phyloP scores from a whole-genome alignment of 1,140 invertebrate genomes.

The Phocides pigmalion region DNA sequence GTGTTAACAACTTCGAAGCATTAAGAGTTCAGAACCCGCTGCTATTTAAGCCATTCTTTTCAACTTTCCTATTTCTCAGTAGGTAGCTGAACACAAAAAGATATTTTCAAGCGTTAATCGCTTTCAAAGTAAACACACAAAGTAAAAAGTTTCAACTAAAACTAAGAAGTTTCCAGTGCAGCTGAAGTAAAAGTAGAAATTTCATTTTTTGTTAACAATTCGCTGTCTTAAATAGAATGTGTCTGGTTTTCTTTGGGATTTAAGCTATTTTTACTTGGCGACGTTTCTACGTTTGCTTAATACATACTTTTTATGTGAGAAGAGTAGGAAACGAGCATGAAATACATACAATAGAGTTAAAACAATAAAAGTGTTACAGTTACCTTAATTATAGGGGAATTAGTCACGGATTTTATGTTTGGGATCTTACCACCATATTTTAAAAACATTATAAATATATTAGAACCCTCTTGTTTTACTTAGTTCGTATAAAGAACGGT shows the following conservation, averaged over 20 bases:
- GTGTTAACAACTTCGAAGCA: conserved; percentile 27
- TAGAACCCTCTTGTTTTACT: no score
- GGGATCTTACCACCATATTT: no score
- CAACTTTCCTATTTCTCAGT: conserved; percentile 38
- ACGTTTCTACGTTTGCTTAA: no score
- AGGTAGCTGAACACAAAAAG: conserved; percentile 34
- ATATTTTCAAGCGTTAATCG: conserved; percentile 42
- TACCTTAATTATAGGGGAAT: no score
- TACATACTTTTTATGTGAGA: no score
- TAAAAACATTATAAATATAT: no score
- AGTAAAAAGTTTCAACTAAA: conserved; percentile 43
- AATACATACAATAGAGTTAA: no score
- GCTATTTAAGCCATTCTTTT: conserved; percentile 37
- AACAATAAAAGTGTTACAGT: no score
- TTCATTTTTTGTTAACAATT: conserved; percentile 18
- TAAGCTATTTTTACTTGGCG: no score
- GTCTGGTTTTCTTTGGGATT: not conserved
- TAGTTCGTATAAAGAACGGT: no score
- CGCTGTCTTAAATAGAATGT: not conserved
- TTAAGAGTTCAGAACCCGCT: conserved; percentile 37
- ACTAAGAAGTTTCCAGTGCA: conserved; percentile 31
- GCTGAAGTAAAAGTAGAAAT: not conserved
- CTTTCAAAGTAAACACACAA: conserved; percentile 42
- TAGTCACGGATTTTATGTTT: no score
- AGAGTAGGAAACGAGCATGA: no score